These are phyloP conservation scores for Perodicticus potto DNA, from an alignment of 2,797 vertebrate genomes.

Conservation along the genomic window DNA sequence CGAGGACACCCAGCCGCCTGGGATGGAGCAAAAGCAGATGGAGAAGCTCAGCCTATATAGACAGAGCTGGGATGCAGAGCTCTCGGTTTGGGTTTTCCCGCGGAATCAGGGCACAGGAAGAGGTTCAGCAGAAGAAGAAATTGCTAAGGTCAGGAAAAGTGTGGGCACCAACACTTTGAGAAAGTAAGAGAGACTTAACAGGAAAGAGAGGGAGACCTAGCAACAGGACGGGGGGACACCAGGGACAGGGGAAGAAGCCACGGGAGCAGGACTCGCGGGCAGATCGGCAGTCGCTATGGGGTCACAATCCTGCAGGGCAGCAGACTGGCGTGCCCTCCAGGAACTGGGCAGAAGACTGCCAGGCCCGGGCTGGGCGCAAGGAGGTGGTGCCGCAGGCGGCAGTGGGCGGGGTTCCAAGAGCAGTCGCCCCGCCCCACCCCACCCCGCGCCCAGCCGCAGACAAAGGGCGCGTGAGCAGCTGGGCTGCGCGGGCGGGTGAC, in stretches of 20 bases:
- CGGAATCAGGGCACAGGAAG: neutral
- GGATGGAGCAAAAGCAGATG: neutral
- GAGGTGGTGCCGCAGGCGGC: accelerated
- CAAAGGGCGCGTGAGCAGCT: slow-evolving; percentile 51
- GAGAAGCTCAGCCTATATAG: neutral
- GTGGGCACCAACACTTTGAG: neutral
- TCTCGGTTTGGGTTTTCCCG: neutral
- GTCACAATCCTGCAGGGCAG: neutral
- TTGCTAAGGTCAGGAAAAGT: neutral
- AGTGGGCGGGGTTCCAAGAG: neutral
- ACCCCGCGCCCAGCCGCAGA: neutral
- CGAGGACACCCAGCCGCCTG: neutral
- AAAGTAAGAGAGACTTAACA: neutral
- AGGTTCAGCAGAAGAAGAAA: neutral
- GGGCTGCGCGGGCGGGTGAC: neutral
- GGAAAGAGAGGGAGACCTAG: neutral
- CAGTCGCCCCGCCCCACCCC: neutral
- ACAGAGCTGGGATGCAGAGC: neutral
- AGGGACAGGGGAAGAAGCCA: neutral
- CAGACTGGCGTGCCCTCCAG: neutral
- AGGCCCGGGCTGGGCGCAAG: neutral
- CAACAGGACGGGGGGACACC: too few relatives aligned
- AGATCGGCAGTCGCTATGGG: neutral
- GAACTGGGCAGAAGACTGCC: too few relatives aligned
- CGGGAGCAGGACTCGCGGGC: accelerated